Conservation (phyloP, 1,140 invertebrate genomes). For the Ylistrum balloti region DNA sequence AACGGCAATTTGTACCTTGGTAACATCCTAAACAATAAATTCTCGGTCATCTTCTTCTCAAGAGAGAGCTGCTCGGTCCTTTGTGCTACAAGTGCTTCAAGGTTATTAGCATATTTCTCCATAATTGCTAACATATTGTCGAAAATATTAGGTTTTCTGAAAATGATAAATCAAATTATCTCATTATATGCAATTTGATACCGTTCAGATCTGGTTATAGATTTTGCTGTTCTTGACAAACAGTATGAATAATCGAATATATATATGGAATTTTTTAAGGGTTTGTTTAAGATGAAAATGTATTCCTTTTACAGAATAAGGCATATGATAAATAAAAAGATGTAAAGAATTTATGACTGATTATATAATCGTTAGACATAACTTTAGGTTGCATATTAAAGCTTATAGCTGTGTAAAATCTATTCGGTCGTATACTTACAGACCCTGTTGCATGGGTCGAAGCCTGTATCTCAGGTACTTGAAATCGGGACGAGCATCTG, state of each 20-base stretch:
- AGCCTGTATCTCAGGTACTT: slow-evolving; percentile 72
- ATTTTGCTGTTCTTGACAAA: background rate
- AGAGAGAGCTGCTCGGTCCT: slow-evolving; percentile 94
- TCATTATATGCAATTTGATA: background rate
- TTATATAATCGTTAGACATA: no score
- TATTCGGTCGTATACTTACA: slow-evolving; percentile 61
- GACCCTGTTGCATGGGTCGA: slow-evolving; percentile 68
- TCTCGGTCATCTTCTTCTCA: slow-evolving; percentile 97
- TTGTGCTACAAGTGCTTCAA: slow-evolving; percentile 94
- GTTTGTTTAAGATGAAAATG: background rate
- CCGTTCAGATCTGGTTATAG: background rate
- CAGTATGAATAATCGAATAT: no score
- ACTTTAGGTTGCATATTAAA: no score
- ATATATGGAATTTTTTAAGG: background rate
- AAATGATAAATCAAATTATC: slow-evolving; percentile 51
- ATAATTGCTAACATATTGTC: slow-evolving; percentile 98
- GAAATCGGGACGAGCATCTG: slow-evolving; percentile 82
- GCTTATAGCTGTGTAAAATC: no score
- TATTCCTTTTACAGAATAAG: no score
- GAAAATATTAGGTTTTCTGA: slow-evolving; percentile 95
- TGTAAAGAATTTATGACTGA: no score
- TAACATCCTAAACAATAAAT: slow-evolving; percentile 94
- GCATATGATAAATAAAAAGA: no score
- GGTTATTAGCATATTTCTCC: slow-evolving; percentile 96
- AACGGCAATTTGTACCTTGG: slow-evolving; percentile 87